These are phyloP conservation scores for Avahi laniger DNA, from an alignment of 2,797 vertebrate genomes.

Conservation along the genomic window DNA sequence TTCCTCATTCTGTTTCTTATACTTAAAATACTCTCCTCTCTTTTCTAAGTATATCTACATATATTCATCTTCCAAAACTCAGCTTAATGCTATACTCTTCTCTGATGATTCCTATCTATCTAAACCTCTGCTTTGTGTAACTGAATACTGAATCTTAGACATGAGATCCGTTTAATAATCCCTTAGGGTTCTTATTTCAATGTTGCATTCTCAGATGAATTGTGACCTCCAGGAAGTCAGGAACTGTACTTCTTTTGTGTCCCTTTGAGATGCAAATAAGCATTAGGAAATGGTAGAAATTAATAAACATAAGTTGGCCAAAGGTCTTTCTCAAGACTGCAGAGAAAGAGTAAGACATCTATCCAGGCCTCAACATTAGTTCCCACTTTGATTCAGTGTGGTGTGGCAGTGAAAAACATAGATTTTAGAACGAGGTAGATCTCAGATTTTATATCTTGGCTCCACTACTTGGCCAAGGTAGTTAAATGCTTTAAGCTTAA, in stretches of 20 bases:
- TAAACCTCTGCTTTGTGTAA: neutral
- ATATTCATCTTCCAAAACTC: neutral
- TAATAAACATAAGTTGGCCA: neutral
- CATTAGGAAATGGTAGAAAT: neutral
- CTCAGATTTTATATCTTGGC: neutral
- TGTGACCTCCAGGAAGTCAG: neutral
- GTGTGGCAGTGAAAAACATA: neutral
- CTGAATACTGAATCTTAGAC: neutral
- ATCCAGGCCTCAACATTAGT: neutral
- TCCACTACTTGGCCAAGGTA: neutral
- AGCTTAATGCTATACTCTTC: neutral
- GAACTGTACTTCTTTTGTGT: neutral
- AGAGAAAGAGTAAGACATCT: neutral
- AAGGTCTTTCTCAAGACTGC: neutral
- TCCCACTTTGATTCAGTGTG: neutral
- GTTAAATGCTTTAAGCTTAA: neutral
- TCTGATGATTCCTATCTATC: neutral
- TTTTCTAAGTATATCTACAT: neutral
- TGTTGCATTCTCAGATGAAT: neutral
- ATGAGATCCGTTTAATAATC: neutral
- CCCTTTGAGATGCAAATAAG: neutral
- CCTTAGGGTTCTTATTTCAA: neutral
- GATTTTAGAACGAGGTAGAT: neutral
- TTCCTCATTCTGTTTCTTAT: neutral
- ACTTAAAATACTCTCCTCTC: neutral